These are phyloP conservation scores for Drosophila albomicans DNA, from an alignment of 1,140 invertebrate species.

Conservation along the genomic window DNA sequence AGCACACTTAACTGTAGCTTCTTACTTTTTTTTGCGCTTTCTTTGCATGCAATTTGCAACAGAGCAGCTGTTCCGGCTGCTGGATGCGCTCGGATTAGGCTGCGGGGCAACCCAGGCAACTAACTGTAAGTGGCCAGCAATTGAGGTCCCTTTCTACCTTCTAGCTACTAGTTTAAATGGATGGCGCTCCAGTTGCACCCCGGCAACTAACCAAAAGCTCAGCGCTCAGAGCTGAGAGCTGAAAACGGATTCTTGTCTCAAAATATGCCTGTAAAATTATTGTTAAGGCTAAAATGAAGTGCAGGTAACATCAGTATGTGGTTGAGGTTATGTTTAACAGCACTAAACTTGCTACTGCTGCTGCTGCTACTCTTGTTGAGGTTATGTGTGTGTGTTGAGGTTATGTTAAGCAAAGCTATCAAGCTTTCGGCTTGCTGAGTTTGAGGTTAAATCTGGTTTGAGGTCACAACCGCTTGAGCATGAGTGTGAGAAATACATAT, in stretches of 20 bases:
- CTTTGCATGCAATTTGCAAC: constrained; percentile 39
- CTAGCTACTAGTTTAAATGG: background rate
- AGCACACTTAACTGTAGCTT: too few species aligned
- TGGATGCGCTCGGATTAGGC: constrained; percentile 5
- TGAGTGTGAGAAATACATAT: too few species aligned
- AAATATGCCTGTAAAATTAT: constrained; percentile 34
- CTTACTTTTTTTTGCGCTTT: background rate
- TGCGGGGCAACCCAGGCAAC: background rate
- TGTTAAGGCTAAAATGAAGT: constrained; percentile 34
- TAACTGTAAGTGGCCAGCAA: constrained; percentile 33
- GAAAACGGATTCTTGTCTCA: background rate
- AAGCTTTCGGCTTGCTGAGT: background rate
- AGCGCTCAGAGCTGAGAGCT: background rate
- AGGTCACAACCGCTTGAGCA: too few species aligned
- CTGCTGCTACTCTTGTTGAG: background rate
- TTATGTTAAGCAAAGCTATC: constrained; percentile 5
- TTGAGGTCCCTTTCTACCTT: background rate
- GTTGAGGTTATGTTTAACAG: constrained; percentile 31
- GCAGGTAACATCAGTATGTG: constrained; percentile 27
- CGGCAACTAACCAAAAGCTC: constrained; percentile 16
- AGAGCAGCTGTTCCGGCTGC: constrained; percentile 8
- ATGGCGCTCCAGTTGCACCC: constrained; percentile 8
- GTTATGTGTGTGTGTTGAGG: constrained; percentile 10
- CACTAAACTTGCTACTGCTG: background rate
- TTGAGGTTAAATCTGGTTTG: background rate